phyloP scores from a whole-genome alignment of 1,140 invertebrate genomes.

The Tetramorium parvispinum region DNA sequence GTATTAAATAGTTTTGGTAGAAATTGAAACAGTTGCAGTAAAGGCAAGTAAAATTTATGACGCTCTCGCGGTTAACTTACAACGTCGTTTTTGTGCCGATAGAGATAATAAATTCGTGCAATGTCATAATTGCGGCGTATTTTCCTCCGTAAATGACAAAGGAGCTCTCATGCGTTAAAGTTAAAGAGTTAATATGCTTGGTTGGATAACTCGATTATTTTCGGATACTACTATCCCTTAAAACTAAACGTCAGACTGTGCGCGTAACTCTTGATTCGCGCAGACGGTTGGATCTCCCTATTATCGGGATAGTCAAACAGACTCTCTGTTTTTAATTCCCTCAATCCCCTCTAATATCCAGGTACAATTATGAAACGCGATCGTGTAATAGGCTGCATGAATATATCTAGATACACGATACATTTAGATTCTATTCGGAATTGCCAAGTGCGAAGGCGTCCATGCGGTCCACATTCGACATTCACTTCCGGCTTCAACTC shows the following conservation, averaged over 20 bases:
- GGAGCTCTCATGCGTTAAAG: neutral
- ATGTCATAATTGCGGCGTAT: neutral
- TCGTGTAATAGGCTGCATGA: neutral
- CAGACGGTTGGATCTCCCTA: slow-evolving; percentile 1
- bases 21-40: neutral
- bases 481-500: neutral
- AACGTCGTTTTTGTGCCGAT: neutral
- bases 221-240: neutral
- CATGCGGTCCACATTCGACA: neutral
- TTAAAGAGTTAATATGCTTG: neutral
- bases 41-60: slow-evolving; percentile 1
- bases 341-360: slow-evolving; percentile 2
- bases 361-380: slow-evolving; percentile 19
- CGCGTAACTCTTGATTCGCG: neutral
- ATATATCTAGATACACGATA: slow-evolving; percentile 4
- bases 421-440: neutral
- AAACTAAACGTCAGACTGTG: neutral
- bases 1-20: neutral
- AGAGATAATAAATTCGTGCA: neutral
- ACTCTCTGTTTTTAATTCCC: slow-evolving; percentile 9
- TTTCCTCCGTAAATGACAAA: neutral
- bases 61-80: neutral
- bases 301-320: slow-evolving; percentile 5
- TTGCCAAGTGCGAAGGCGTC: neutral
- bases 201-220: slow-evolving; percentile 27